phyloP scores from a whole-genome alignment of 2,888 invertebrate species.

The Ferrisia virgata region DNA sequence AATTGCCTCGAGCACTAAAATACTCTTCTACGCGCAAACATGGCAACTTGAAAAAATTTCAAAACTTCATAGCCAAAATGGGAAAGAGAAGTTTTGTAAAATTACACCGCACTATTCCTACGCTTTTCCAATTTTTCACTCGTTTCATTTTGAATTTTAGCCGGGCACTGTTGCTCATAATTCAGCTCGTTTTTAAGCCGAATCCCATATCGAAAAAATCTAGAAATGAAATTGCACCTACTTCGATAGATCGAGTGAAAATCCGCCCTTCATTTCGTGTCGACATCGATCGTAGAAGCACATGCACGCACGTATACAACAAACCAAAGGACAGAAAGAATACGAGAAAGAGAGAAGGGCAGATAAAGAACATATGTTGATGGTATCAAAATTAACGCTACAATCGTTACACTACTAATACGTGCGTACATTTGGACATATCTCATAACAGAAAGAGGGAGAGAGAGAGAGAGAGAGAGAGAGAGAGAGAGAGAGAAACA shows the following conservation, averaged over 20 bases:
- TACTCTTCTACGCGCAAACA: too few relatives aligned
- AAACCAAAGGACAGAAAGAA: background rate
- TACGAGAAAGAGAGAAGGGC: background rate
- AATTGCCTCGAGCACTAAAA: too few relatives aligned
- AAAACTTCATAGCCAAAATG: too few relatives aligned
- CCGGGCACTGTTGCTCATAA: too few relatives aligned
- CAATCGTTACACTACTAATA: background rate
- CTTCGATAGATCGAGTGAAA: background rate
- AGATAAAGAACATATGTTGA: background rate
- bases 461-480: background rate
- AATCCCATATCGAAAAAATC: background rate
- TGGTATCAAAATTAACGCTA: background rate
- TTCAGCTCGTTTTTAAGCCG: too few relatives aligned
- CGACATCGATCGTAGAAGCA: background rate
- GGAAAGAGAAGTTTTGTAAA: too few relatives aligned
- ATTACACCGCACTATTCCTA: too few relatives aligned
- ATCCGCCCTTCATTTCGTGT: background rate
- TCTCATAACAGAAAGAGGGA: background rate
- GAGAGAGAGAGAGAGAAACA: background rate
- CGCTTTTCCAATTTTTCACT: too few relatives aligned
- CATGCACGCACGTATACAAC: background rate
- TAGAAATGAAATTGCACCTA: background rate
- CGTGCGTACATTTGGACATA: background rate
- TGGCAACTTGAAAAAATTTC: too few relatives aligned
- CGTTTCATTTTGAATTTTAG: too few relatives aligned